Base-by-base conservation (phyloP, 2,888 invertebrate genomes). In the Tachina lurida region DNA sequence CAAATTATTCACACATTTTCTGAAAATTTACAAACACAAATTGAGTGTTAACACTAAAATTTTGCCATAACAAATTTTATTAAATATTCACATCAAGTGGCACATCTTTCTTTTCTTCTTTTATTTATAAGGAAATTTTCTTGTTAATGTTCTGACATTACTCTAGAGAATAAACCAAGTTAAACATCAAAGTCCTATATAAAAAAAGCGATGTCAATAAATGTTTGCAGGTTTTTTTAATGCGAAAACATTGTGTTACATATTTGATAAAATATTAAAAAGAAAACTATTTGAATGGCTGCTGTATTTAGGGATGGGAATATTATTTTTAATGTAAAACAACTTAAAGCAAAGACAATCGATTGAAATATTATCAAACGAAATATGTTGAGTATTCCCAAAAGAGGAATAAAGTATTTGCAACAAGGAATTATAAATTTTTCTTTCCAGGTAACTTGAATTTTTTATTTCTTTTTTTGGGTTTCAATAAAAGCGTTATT, bases 81-180 rank as follows among this genome's bases (percentile, higher is more conserved):
- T 68, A 68, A 75, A 81, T 75, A 81, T 75, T 81, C 81, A n/a
- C n/a, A n/a, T n/a, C 68, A 13, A 75, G 75, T 81, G 67, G 39
- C 10, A 67, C 19, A 47, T 39, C n/a, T 60, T 60, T n/a, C 43
- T 54, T 60, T 39, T 47, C 54, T 47, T 15, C 22, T 52, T 19
- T 47, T 67, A 39, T 15, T 54, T 47, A 39, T n/a, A 56, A 73
- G 43, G 15, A 47, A 60, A 56, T 43, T 60, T 56, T 22, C 31
- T 43, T 15, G 10, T 41, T 56, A 45, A 41, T 56, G 58, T 41
- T 73, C 10, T 19, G 54, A 65, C 19, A 45, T 65, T 49, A 49
- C 56, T 47, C 58, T 19, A 19, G 58, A 22, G 49, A 43, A 31
- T 43, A 65, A 54, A 70, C 8, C 8, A 54, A 63, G 56, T 76